These are phyloP conservation scores for Megathymus violae DNA, from an alignment of 1,140 invertebrate genomes.

Conservation along the genomic window DNA sequence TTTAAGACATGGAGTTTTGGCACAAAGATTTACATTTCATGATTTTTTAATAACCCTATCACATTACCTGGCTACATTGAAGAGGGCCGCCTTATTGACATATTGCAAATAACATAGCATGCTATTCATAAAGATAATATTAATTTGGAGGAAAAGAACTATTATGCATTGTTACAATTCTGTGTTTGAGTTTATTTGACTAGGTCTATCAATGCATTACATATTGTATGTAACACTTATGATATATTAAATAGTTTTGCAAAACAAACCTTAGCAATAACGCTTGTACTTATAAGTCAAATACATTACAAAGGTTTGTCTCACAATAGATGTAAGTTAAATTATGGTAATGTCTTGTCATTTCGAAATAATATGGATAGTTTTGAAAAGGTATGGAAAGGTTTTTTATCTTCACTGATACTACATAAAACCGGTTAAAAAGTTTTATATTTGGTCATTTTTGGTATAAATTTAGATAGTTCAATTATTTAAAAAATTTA, in stretches of 20 bases:
- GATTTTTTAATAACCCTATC: too few species aligned
- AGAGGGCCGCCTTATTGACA: too few species aligned
- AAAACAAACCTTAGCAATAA: neutral
- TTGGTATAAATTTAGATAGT: conserved; percentile 51
- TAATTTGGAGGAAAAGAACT: too few species aligned
- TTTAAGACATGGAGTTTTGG: too few species aligned
- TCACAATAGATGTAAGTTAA: conserved; percentile 19
- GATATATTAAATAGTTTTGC: neutral
- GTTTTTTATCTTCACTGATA: conserved; percentile 6
- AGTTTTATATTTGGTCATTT: conserved; percentile 47
- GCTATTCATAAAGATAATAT: too few species aligned
- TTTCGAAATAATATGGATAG: neutral
- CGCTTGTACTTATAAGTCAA: conserved; percentile 17
- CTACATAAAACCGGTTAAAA: conserved; percentile 33
- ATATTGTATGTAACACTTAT: too few species aligned
- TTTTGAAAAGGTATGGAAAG: neutral
- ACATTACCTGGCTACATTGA: too few species aligned
- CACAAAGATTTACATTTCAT: too few species aligned
- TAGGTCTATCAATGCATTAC: too few species aligned
- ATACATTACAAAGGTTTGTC: neutral
- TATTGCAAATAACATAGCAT: too few species aligned
- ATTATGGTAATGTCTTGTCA: neutral
- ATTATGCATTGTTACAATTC: too few species aligned
- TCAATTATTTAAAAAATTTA: conserved; percentile 46
- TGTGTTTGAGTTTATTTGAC: conserved; percentile 9